Conservation (phyloP, 2,113 vertebrate genomes). For the Xiphophorus maculatus region DNA sequence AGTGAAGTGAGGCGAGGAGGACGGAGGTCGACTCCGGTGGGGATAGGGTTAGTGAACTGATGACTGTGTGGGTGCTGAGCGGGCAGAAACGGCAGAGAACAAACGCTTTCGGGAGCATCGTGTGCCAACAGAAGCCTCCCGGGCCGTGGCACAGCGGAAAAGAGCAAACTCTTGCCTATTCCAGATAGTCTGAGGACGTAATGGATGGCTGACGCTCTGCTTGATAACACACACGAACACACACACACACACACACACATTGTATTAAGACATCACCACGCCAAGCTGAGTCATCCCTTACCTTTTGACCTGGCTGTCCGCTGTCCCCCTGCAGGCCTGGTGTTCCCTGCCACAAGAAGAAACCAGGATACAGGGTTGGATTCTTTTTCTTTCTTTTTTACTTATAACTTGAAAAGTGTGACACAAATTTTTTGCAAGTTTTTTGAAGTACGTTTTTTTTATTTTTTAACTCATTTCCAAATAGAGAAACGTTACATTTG, state of each 20-base stretch:
- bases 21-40: conserved; percentile 6
- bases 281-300: conserved; percentile 58
- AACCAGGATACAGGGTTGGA: not conserved
- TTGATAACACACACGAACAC: not conserved
- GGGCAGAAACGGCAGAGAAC: conserved; percentile 27
- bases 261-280: conserved; percentile 8
- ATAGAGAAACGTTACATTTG: too few relatives aligned
- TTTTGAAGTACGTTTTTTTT: too few relatives aligned
- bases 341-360: conserved; percentile 78
- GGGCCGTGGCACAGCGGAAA: conserved; percentile 12
- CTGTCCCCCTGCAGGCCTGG: conserved; percentile 82
- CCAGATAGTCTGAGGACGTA: conserved; percentile 10
- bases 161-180: conserved; percentile 1
- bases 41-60: conserved; percentile 59
- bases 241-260: conserved; percentile 5
- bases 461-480: too few relatives aligned
- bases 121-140: conserved; percentile 14
- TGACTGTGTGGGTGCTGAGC: conserved; percentile 57
- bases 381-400: too few relatives aligned
- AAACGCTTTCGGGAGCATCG: conserved; percentile 32
- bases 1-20: conserved; percentile 46
- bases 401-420: too few relatives aligned
- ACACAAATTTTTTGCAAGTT: too few relatives aligned
- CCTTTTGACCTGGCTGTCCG: conserved; percentile 88
- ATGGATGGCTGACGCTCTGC: conserved; percentile 19